Conservation (phyloP, 2,888 invertebrate species). For the Acanthosepion lycidas region DNA sequence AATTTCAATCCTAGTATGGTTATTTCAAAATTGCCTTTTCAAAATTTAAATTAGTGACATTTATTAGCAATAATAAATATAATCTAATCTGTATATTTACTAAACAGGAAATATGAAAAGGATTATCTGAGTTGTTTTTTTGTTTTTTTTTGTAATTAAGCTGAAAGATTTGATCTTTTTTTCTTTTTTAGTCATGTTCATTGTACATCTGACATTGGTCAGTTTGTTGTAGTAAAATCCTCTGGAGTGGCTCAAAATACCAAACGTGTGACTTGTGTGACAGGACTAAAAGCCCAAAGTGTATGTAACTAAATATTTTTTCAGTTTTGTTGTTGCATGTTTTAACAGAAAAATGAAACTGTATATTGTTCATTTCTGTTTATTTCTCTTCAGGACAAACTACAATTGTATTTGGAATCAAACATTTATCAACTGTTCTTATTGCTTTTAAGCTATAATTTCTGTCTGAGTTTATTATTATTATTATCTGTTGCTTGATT, state of each 20-base stretch:
- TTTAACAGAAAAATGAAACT: neutral
- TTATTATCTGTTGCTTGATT: too few species aligned
- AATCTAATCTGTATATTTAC: too few species aligned
- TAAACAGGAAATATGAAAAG: too few species aligned
- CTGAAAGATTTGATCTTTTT: neutral
- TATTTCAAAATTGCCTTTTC: too few species aligned
- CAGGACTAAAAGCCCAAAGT: conserved; percentile 62
- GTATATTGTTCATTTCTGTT: too few species aligned
- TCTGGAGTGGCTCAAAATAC: conserved; percentile 65
- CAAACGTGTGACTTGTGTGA: conserved; percentile 67
- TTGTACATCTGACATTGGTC: conserved; percentile 65
- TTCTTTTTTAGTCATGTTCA: conserved; percentile 67
- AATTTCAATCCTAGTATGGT: too few species aligned
- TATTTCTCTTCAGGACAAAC: too few species aligned
- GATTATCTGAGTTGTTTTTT: too few species aligned
- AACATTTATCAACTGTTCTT: neutral
- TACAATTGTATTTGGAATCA: too few species aligned
- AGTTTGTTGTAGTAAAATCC: conserved; percentile 67
- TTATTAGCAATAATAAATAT: too few species aligned
- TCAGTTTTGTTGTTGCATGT: neutral
- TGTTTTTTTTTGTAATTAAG: too few species aligned
- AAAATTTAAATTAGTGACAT: too few species aligned
- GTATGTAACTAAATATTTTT: conserved; percentile 52
- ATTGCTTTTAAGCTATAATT: neutral
- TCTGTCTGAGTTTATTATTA: neutral